These are phyloP conservation scores for Drosophila pandora DNA, from an alignment of 1,140 invertebrate genomes.

Conservation along the genomic window DNA sequence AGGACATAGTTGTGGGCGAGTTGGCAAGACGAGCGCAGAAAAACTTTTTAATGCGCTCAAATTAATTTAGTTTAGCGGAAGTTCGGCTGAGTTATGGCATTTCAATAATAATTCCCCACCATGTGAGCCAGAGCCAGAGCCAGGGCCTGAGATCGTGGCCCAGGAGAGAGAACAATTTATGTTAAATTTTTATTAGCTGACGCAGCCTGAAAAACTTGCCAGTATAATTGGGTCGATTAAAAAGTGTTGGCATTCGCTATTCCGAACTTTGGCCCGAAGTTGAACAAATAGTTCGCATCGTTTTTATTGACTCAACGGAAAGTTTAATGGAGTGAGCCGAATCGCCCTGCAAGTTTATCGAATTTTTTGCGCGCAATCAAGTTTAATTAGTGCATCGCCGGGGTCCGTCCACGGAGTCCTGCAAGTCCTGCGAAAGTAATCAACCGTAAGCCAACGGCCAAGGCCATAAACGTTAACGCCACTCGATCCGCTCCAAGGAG, in stretches of 20 bases:
- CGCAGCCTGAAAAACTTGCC: conserved; percentile 58
- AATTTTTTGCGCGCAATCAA: conserved; percentile 47
- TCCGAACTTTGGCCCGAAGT: conserved; percentile 58
- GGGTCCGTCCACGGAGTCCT: conserved; percentile 4
- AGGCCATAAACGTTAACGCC: conserved; percentile 18
- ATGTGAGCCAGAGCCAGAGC: conserved; percentile 47
- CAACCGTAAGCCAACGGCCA: conserved; percentile 11
- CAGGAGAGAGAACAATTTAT: conserved; percentile 42
- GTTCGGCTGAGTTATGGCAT: conserved; percentile 67
- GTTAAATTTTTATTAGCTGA: conserved; percentile 61
- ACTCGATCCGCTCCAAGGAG: neutral
- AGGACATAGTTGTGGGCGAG: conserved; percentile 35
- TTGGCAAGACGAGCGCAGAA: conserved; percentile 16
- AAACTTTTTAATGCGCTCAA: conserved; percentile 67
- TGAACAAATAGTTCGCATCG: conserved; percentile 66
- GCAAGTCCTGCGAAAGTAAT: conserved; percentile 28
- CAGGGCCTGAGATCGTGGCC: neutral
- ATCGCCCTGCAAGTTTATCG: conserved; percentile 24
- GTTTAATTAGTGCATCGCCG: conserved; percentile 49
- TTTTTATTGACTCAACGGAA: conserved; percentile 67
- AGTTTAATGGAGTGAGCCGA: conserved; percentile 58
- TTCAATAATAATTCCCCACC: conserved; percentile 58
- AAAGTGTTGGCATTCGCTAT: conserved; percentile 49
- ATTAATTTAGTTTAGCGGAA: conserved; percentile 68
- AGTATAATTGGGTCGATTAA: conserved; percentile 76